Evolutionary conservation across 2,113 vertebrate genomes (phyloP).

Genomic region (Sturnira hondurensis): DNA sequence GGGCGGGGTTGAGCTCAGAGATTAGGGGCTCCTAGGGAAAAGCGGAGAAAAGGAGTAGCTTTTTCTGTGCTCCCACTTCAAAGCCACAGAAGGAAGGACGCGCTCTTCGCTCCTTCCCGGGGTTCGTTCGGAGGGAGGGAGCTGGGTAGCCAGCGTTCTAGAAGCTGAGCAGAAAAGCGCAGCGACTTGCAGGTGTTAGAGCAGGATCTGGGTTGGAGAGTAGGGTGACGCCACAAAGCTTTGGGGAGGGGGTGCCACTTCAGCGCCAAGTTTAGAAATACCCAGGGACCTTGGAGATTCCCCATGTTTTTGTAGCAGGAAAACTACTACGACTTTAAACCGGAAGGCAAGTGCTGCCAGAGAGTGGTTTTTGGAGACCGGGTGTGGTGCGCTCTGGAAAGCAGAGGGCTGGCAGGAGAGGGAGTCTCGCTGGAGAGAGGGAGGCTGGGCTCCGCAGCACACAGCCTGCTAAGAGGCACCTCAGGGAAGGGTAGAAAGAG

Average conservation of each 20-base stretch:
- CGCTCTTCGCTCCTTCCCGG: neutral
- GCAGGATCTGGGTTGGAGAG: neutral
- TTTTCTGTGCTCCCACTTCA: neutral
- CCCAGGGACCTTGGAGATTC: neutral
- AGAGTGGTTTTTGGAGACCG: neutral
- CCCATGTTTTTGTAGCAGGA: neutral
- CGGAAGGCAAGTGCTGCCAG: neutral
- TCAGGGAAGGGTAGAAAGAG: neutral
- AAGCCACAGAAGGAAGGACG: neutral
- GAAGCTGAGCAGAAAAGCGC: neutral
- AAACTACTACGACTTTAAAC: neutral
- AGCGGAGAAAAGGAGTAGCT: neutral
- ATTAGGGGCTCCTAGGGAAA: neutral
- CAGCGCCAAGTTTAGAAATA: neutral
- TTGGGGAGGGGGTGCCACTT: neutral
- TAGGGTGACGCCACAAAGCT: neutral
- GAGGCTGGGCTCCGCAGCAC: neutral
- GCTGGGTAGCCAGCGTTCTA: neutral
- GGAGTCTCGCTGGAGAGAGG: neutral
- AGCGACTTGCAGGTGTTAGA: neutral
- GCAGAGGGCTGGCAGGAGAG: neutral
- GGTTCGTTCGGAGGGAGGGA: neutral
- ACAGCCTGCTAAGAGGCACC: neutral
- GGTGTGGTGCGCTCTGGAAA: constrained; percentile 39
- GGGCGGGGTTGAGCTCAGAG: neutral